Evolutionary conservation across 64 coral and sea anemone genomes (phyloP).

Genomic region (Pocillopora damicornis): DNA sequence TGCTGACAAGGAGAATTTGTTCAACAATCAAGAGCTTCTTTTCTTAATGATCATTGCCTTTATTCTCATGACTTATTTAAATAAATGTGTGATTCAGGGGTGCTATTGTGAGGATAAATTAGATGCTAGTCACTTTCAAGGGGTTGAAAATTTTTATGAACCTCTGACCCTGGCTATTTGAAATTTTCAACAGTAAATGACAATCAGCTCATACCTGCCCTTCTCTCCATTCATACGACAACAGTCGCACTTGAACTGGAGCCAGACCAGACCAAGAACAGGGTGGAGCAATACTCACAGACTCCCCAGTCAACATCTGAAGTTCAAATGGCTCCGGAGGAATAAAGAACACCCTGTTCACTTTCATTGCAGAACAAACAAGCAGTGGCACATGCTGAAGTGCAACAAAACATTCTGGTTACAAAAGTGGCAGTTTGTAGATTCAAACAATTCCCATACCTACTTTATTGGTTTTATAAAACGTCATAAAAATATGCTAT

Average conservation of each 20-base stretch:
- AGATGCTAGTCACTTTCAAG: too few relatives aligned
- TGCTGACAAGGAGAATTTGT: too few relatives aligned
- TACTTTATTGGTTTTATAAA: too few relatives aligned
- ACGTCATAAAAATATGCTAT: too few relatives aligned
- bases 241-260: conserved; percentile 72
- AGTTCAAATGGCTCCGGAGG: conserved; percentile 84
- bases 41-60: too few relatives aligned
- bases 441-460: too few relatives aligned
- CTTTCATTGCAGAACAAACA: conserved; percentile 81
- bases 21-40: too few relatives aligned
- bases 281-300: conserved; percentile 71
- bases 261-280: conserved; percentile 93
- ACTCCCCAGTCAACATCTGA: conserved; percentile 41
- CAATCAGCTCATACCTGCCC: conserved; percentile 66
- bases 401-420: background rate
- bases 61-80: too few relatives aligned
- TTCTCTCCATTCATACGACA: conserved; percentile 85
- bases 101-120: too few relatives aligned
- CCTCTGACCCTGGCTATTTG: background rate
- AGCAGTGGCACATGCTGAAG: conserved; percentile 85
- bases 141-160: too few relatives aligned
- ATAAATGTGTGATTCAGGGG: too few relatives aligned
- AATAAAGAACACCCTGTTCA: conserved; percentile 83
- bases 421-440: too few relatives aligned
- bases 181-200: background rate